phyloP scores from a whole-genome alignment of 2,113 vertebrate species.

The Synchiropus splendidus region DNA sequence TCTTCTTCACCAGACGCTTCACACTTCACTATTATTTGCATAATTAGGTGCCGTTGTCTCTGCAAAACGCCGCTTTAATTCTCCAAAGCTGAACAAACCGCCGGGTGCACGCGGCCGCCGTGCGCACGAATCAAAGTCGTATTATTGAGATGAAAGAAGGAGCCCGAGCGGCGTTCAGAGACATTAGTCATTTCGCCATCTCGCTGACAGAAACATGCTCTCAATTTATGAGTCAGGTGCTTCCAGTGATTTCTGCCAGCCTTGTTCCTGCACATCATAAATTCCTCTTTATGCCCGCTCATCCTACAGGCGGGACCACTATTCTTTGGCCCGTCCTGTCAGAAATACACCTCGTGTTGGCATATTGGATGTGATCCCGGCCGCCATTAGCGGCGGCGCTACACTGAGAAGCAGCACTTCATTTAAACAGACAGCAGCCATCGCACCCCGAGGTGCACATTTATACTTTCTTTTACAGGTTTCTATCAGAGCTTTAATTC shows the following conservation, averaged over 20 bases:
- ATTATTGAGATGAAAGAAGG: constrained; percentile 49
- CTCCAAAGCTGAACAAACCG: constrained; percentile 38
- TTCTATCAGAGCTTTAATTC: constrained; percentile 44
- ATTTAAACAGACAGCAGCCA: constrained; percentile 49
- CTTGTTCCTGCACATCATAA: constrained; percentile 50
- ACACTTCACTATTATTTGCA: constrained; percentile 38
- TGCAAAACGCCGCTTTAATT: constrained; percentile 35
- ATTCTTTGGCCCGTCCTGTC: constrained; percentile 35
- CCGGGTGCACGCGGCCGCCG: constrained; percentile 34
- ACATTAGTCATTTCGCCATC: constrained; percentile 50
- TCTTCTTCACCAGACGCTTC: constrained; percentile 29
- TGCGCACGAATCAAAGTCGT: constrained; percentile 39
- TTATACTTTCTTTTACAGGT: constrained; percentile 32
- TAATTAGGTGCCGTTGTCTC: constrained; percentile 45
- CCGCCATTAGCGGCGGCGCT: constrained; percentile 35
- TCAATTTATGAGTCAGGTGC: constrained; percentile 59
- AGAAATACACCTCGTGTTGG: constrained; percentile 31
- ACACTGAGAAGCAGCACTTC: constrained; percentile 26
- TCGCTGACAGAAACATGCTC: constrained; percentile 51
- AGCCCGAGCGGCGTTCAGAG: constrained; percentile 28
- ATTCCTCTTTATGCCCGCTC: constrained; percentile 54
- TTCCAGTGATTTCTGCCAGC: constrained; percentile 54
- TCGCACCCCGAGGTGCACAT: constrained; percentile 47
- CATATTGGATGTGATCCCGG: constrained; percentile 32
- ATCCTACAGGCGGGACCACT: constrained; percentile 41